Evolutionary conservation across 2,888 invertebrate genomes (phyloP).

Genomic region (Tenthredo amoena): DNA sequence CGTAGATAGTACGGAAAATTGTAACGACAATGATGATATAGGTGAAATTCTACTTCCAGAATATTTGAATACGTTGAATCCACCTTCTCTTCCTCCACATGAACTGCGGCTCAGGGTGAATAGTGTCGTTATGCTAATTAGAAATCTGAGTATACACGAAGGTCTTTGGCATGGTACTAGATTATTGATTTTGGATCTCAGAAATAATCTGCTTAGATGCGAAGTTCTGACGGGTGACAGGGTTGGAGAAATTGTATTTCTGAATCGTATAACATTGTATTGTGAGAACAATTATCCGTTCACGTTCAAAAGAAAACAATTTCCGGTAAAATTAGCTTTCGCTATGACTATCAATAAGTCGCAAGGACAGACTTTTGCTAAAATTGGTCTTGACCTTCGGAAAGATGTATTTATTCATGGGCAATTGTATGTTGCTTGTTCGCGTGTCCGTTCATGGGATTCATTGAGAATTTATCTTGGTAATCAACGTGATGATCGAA

Average conservation of each 20-base stretch:
- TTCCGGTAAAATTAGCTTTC: conserved; percentile 66
- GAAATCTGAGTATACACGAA: conserved; percentile 53
- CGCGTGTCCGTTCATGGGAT: conserved; percentile 59
- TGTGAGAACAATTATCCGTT: conserved; percentile 57
- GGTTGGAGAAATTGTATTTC: conserved; percentile 49
- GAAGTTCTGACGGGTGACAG: conserved; percentile 54
- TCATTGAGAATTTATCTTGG: background rate
- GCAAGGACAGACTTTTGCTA: conserved; percentile 71
- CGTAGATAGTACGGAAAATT: conserved; percentile 55
- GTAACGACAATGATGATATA: conserved; percentile 54
- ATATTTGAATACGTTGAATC: conserved; percentile 55
- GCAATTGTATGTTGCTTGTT: conserved; percentile 72
- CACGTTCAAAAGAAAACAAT: conserved; percentile 65
- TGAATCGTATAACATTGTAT: conserved; percentile 54
- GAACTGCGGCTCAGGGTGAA: conserved; percentile 50
- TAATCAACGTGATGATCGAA: background rate
- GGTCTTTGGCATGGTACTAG: conserved; percentile 53
- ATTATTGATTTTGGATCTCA: conserved; percentile 33
- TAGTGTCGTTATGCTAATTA: conserved; percentile 52
- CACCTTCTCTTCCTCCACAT: conserved; percentile 56
- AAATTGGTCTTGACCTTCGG: conserved; percentile 67
- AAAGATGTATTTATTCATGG: conserved; percentile 70
- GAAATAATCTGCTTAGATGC: conserved; percentile 48
- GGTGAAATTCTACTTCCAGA: conserved; percentile 54
- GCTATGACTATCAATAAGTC: conserved; percentile 73